Evolutionary conservation across 2,888 invertebrate species (phyloP).

Genomic region (Helobdella robusta): DNA sequence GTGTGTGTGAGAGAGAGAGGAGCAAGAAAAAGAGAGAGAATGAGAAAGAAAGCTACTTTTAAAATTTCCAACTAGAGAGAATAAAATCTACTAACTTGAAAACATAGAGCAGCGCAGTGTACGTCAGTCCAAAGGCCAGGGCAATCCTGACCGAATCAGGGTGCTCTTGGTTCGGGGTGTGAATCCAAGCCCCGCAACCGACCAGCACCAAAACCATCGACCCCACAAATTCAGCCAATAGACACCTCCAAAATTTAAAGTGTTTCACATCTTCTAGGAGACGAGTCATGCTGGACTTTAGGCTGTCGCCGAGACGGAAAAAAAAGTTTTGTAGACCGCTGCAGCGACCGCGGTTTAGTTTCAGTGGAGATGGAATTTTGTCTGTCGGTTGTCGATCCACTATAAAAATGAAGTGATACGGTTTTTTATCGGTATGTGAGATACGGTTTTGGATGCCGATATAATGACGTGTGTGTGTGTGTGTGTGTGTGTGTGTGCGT

Average conservation of each 20-base stretch:
- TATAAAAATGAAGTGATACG: too few relatives aligned
- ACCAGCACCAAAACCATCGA: constrained; percentile 46
- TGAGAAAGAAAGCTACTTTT: too few relatives aligned
- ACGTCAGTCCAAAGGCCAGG: constrained; percentile 45
- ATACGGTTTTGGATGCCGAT: too few relatives aligned
- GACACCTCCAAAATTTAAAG: constrained; percentile 48
- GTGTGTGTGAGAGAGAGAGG: background rate
- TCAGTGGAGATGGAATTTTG: too few relatives aligned
- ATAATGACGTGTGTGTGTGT: background rate
- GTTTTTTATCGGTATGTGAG: too few relatives aligned
- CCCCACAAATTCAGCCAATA: constrained; percentile 48
- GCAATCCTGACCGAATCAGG: constrained; percentile 35
- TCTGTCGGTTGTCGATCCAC: too few relatives aligned
- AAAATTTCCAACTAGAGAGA: too few relatives aligned
- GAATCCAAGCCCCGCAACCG: constrained; percentile 44
- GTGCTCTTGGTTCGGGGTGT: constrained; percentile 27
- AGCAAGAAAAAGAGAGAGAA: too few relatives aligned
- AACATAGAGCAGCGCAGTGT: constrained; percentile 45
- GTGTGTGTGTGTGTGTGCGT: too few relatives aligned
- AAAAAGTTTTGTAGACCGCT: too few relatives aligned
- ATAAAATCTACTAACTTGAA: constrained; percentile 45
- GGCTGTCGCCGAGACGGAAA: too few relatives aligned
- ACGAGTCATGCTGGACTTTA: constrained; percentile 22
- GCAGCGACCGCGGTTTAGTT: too few relatives aligned
- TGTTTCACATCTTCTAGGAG: constrained; percentile 40